phyloP scores from a whole-genome alignment of 2,797 vertebrate genomes.

The Agapornis canus region DNA sequence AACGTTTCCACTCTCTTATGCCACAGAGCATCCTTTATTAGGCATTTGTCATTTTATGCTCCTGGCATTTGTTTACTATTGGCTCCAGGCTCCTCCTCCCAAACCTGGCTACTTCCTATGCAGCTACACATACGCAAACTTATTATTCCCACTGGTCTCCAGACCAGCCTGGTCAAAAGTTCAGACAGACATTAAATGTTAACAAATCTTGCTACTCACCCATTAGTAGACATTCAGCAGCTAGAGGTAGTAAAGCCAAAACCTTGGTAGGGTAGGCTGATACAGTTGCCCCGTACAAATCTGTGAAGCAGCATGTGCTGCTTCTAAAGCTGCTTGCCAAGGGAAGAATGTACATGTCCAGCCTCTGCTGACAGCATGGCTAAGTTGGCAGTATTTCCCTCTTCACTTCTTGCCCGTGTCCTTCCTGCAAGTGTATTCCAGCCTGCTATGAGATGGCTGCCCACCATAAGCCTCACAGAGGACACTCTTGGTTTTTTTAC shows the following conservation, averaged over 20 bases:
- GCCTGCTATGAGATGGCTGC: not conserved
- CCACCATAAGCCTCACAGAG: not conserved
- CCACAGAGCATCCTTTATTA: not conserved
- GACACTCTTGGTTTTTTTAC: not conserved
- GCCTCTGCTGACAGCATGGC: not conserved
- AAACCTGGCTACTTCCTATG: not conserved
- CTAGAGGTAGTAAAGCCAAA: not conserved
- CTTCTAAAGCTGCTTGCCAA: not conserved
- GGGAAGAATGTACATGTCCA: not conserved
- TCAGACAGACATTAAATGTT: not conserved
- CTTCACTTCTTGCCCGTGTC: not conserved
- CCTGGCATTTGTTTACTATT: not conserved
- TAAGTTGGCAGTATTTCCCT: not conserved
- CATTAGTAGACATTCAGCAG: not conserved
- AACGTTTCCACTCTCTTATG: not conserved
- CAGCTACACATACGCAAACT: not conserved
- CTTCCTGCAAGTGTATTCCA: not conserved
- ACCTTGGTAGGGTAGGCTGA: not conserved
- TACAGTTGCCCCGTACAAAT: not conserved
- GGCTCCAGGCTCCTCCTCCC: not conserved
- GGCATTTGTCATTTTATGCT: not conserved
- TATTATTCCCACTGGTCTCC: not conserved
- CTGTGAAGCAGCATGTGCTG: rapidly evolving
- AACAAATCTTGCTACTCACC: not conserved
- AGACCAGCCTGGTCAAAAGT: not conserved